A percentile compares a stretch with the other conserved stretches of the same genome.
phyloP scores from a whole-genome alignment of 35 echinoderm and acorn worm species.

The Diadema setosum region DNA sequence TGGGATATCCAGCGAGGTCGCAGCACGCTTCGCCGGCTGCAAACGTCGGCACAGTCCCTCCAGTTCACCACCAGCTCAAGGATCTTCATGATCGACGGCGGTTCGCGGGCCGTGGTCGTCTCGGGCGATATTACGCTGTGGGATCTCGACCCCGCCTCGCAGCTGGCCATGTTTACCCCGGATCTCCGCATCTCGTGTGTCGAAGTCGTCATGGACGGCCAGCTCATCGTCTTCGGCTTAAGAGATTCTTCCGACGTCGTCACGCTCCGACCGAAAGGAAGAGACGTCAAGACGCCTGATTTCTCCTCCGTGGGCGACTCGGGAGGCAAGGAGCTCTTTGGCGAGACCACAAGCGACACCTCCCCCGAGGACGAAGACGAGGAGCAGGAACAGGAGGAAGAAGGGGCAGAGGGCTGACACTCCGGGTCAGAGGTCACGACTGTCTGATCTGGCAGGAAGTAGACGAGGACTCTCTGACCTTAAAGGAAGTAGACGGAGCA shows the following conservation, averaged over 20 bases:
- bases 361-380: conserved; percentile 76
- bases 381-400: conserved; percentile 49
- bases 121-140: conserved; percentile 76
- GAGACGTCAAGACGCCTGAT: conserved; percentile 46
- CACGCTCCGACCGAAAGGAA: conserved; percentile 66
- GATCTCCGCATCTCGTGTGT: conserved; percentile 80
- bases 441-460: too few relatives aligned
- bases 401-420: too few relatives aligned
- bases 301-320: not conserved
- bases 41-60: conserved; percentile 17
- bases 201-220: conserved; percentile 68
- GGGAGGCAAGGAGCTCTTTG: conserved; percentile 82
- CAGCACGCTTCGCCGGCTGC: conserved; percentile 75
- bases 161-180: conserved; percentile 77
- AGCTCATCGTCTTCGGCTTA: conserved; percentile 76
- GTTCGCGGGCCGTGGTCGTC: conserved; percentile 69
- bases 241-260: conserved; percentile 58
- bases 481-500: too few relatives aligned
- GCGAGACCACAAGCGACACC: conserved; percentile 90
- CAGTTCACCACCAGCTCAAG: conserved; percentile 56
- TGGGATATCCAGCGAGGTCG: conserved; percentile 78
- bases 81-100: conserved; percentile 85
- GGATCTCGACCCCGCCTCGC: conserved; percentile 67
- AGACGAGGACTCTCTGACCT: too few relatives aligned
- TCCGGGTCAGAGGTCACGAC: too few relatives aligned